These are phyloP conservation scores for Umimayanthus kanabou DNA, from an alignment of 92 coral and sea anemone species.

Conservation along the genomic window DNA sequence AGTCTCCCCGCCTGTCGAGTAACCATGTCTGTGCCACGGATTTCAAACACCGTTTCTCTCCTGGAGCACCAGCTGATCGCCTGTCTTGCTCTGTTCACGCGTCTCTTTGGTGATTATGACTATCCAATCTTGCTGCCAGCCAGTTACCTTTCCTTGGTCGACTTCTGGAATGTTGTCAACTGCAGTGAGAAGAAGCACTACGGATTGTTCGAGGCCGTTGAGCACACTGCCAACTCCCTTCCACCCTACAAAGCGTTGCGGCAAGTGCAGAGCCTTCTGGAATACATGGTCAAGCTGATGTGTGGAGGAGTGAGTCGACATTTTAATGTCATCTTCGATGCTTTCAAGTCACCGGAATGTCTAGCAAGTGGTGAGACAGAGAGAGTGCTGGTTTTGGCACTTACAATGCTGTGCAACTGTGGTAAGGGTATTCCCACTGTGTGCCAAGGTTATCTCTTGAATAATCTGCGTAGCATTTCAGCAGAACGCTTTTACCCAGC, in stretches of 20 bases:
- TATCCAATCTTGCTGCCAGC: conserved; percentile 74
- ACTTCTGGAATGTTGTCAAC: conserved; percentile 68
- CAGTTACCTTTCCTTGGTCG: conserved; percentile 69
- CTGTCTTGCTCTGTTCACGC: conserved; percentile 68
- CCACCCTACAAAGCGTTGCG: conserved; percentile 52
- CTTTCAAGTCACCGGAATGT: conserved; percentile 44
- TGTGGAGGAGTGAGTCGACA: conserved; percentile 60
- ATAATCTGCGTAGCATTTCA: conserved; percentile 42
- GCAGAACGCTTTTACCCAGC: conserved; percentile 54
- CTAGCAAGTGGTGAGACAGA: conserved; percentile 67
- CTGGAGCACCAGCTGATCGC: conserved; percentile 78
- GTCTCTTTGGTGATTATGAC: conserved; percentile 58
- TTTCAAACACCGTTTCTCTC: conserved; percentile 75
- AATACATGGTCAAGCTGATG: conserved; percentile 68
- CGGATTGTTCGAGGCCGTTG: conserved; percentile 55
- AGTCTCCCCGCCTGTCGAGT: conserved; percentile 52
- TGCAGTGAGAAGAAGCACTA: conserved; percentile 45
- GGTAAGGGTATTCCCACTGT: conserved; percentile 65
- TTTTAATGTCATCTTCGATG: conserved; percentile 68
- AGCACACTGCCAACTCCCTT: conserved; percentile 40
- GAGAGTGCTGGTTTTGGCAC: conserved; percentile 70
- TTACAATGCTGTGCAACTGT: conserved; percentile 90
- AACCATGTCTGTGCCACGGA: conserved; percentile 61
- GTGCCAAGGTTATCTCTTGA: conserved; percentile 48
- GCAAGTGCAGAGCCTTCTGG: conserved; percentile 61